These are phyloP conservation scores for Cephus rjabovi DNA, from an alignment of 2,888 invertebrate species.

Conservation along the genomic window DNA sequence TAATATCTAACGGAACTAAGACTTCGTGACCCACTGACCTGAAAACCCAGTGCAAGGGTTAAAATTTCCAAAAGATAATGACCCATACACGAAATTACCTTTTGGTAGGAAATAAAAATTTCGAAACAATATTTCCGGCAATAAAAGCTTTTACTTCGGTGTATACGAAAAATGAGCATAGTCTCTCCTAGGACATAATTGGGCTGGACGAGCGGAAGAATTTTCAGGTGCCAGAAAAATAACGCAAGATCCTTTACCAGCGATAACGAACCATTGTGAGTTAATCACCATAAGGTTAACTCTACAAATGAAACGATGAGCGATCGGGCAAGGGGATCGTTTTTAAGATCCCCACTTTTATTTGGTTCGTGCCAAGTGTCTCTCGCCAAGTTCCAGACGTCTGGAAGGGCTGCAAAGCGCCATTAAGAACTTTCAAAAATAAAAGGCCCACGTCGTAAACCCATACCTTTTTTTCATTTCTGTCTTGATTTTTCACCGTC, in stretches of 20 bases:
- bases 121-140: background rate
- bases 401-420: background rate
- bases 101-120: background rate
- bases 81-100: background rate
- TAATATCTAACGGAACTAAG: too few species aligned
- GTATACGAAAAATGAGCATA: background rate
- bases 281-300: background rate
- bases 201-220: background rate
- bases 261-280: background rate
- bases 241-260: background rate
- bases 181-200: background rate
- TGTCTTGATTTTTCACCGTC: background rate
- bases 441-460: background rate
- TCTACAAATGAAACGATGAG: background rate
- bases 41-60: background rate
- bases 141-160: background rate
- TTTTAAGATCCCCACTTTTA: background rate
- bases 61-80: background rate
- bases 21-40: background rate
- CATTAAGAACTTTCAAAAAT: background rate
- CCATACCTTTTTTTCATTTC: background rate
- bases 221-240: background rate
- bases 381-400: background rate
- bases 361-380: background rate
- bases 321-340: background rate